Evolutionary conservation across 2,888 invertebrate species (phyloP), one percentile per base, ranked within the genome.

Genomic region (Venustoraphidia nigricollis): DNA sequence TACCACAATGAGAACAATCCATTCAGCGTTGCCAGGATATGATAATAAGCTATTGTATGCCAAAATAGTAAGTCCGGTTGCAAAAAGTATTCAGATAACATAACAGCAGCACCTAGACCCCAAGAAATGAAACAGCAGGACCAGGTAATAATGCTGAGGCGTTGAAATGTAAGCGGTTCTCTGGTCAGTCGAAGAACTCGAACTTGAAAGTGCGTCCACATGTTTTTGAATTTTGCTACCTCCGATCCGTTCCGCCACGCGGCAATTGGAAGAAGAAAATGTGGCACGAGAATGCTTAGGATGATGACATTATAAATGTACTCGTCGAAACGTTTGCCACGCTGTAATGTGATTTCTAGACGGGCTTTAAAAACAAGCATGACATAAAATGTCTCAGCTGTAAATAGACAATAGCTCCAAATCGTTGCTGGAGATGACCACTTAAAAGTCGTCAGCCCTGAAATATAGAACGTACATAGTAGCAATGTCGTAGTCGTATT

Each of bases 171-270:
- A 36, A 83, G 76, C 0, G 79, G 73, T 0, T 74, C 75, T 1
- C 81, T 77, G 0, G 77, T 79, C 10, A 77, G 72, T 59, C 71
- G 72, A 50, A 64, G 63, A 39, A 51, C 44, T 41, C 37, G 44
- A 59, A 81, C 77, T 69, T 83, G 83, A 64, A 82, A 83, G 61
- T 76, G 77, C 0, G 83, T 82, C 83, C 83, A 83, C 83, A 83
- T 83, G 57, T 83, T 81, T 63, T 83, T 83, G 56, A 82, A 83
- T 55, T 79, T 78, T 1, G 83, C 83, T 34, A 83, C 83, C 63
- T 83, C 77, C 0, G 65, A 63, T 0, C 81, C 83, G 57, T 81
- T 81, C 0, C 81, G 70, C 83, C 83, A 83, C 1, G 82, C 80
- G 1, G 80, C 80, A 10, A 76, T 60, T 0, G 83, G 83, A 46